Evolutionary conservation across 2,888 invertebrate genomes (phyloP).

Genomic region (Leptogaster cylindrica): DNA sequence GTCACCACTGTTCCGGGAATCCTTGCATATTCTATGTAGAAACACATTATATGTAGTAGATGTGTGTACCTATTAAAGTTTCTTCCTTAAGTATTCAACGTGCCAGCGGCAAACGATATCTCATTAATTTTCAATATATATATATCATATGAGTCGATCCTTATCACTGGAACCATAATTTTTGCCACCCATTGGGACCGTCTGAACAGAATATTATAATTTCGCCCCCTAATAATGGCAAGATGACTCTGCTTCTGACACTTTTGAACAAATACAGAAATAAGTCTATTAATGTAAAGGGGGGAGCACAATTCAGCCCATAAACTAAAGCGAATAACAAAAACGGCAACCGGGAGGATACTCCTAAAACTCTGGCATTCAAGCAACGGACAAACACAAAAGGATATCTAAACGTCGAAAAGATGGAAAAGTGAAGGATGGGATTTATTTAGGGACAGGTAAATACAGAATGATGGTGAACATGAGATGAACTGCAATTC

Average conservation of each 20-base stretch:
- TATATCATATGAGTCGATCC: conserved; percentile 4
- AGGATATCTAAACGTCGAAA: too few species aligned
- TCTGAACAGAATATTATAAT: too few species aligned
- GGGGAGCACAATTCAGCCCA: conserved; percentile 11
- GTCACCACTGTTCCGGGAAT: too few species aligned
- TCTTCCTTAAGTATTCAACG: too few species aligned
- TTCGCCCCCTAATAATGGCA: too few species aligned
- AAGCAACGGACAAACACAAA: conserved; percentile 3
- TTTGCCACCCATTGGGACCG: neutral
- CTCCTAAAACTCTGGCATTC: conserved; percentile 1
- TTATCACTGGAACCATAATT: neutral
- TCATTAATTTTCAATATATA: conserved; percentile 11
- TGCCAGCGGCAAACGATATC: neutral
- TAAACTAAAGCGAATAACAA: conserved; percentile 13
- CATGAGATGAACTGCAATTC: too few species aligned
- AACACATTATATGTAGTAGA: too few species aligned
- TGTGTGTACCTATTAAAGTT: too few species aligned
- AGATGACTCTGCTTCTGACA: neutral
- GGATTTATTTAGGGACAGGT: too few species aligned
- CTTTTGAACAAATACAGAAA: neutral
- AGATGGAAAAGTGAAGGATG: too few species aligned
- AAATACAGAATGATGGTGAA: too few species aligned
- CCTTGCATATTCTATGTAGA: too few species aligned
- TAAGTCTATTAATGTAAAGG: conserved; percentile 25
- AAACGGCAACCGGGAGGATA: conserved; percentile 13